phyloP scores from a whole-genome alignment of 2,113 vertebrate genomes.

The Lipotes vexillifer region DNA sequence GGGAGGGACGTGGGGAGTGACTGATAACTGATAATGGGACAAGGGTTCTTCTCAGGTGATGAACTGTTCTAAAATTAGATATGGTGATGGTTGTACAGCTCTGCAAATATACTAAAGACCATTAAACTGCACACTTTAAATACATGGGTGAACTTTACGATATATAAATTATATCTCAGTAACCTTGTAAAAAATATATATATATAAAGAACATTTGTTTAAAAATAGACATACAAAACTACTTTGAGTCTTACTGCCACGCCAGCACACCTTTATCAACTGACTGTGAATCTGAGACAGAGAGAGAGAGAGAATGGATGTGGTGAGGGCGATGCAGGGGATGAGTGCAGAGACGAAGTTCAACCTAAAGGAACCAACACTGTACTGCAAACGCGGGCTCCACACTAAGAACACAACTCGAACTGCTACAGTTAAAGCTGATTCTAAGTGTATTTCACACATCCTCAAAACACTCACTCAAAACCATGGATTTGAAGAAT shows the following conservation, averaged over 20 bases:
- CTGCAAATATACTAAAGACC: not conserved
- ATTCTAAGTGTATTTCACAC: not conserved
- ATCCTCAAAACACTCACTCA: not conserved
- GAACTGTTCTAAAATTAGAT: not conserved
- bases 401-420: too few relatives aligned
- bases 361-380: not conserved
- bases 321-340: accelerated
- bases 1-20: not conserved
- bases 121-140: not conserved
- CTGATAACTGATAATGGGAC: too few relatives aligned
- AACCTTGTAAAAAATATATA: not conserved
- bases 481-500: not conserved
- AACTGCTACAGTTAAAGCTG: not conserved
- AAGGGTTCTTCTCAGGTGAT: not conserved
- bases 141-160: not conserved
- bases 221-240: not conserved
- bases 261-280: not conserved
- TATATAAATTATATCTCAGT: not conserved
- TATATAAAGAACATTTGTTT: not conserved
- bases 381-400: not conserved
- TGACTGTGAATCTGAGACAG: not conserved
- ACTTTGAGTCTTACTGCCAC: not conserved
- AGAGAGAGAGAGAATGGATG: too few relatives aligned
- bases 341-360: not conserved
- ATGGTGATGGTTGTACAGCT: not conserved